These are phyloP conservation scores for Leptarthrus brevirostris DNA, from an alignment of 2,888 invertebrate species.

Conservation along the genomic window DNA sequence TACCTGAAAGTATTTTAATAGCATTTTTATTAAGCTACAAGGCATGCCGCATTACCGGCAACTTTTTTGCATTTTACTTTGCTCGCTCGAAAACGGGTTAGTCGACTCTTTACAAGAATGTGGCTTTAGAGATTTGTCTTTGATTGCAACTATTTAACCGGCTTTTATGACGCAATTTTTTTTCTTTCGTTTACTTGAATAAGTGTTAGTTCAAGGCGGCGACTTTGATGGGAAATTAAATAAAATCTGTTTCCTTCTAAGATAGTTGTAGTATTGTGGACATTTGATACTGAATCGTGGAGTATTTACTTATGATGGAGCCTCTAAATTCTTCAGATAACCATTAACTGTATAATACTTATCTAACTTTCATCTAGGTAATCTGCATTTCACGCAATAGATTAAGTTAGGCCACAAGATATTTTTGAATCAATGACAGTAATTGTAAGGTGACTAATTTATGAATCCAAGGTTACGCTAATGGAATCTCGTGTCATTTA, in stretches of 20 bases:
- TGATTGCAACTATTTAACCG: conserved; percentile 47
- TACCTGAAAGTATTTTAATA: conserved; percentile 39
- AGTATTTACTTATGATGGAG: too few species aligned
- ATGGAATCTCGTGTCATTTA: conserved; percentile 28
- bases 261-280: too few species aligned
- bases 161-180: conserved; percentile 46
- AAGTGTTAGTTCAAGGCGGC: conserved; percentile 39
- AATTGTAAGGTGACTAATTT: neutral
- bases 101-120: conserved; percentile 44
- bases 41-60: conserved; percentile 42
- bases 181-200: conserved; percentile 12
- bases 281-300: too few species aligned
- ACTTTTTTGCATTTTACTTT: conserved; percentile 40
- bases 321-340: too few species aligned
- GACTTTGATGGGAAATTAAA: conserved; percentile 36
- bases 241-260: conserved; percentile 11
- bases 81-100: conserved; percentile 36
- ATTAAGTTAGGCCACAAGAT: too few species aligned
- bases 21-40: conserved; percentile 34
- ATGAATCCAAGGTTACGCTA: conserved; percentile 12
- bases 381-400: too few species aligned
- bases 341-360: too few species aligned
- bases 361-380: too few species aligned
- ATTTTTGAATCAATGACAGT: conserved; percentile 6
- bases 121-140: conserved; percentile 47